Conservation (phyloP, 2,888 invertebrate genomes). For the Coenonympha glycerion region DNA sequence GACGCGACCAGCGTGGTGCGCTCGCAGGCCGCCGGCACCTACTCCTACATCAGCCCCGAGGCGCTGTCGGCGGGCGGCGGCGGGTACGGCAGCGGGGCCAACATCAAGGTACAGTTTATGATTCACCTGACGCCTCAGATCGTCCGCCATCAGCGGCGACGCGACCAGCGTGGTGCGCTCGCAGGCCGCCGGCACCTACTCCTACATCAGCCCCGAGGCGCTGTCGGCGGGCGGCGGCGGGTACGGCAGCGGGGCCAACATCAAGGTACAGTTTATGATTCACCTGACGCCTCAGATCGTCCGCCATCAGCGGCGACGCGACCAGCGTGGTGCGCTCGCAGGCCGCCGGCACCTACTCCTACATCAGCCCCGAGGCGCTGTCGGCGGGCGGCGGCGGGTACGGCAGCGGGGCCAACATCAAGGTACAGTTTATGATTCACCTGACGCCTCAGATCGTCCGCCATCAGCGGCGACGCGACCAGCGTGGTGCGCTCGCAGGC, state of each 20-base stretch:
- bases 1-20: slow-evolving; percentile 94
- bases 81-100: slow-evolving; percentile 43
- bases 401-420: slow-evolving; percentile 35
- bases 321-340: slow-evolving; percentile 91
- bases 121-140: too few species aligned
- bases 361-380: slow-evolving; percentile 96
- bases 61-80: slow-evolving; percentile 82
- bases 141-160: slow-evolving; percentile 89
- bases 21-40: slow-evolving; percentile 88
- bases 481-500: slow-evolving; percentile 88
- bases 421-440: slow-evolving; percentile 21
- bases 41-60: slow-evolving; percentile 98
- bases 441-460: too few species aligned
- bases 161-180: slow-evolving; percentile 92
- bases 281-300: too few species aligned
- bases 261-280: slow-evolving; percentile 24
- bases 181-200: slow-evolving; percentile 90
- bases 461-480: slow-evolving; percentile 90
- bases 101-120: slow-evolving; percentile 26
- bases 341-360: slow-evolving; percentile 92
- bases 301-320: slow-evolving; percentile 88
- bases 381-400: slow-evolving; percentile 76
- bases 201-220: slow-evolving; percentile 98
- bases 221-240: slow-evolving; percentile 79
- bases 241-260: slow-evolving; percentile 38